A percentile compares a stretch with the other conserved stretches of the same genome.
Evolutionary conservation across 2,888 invertebrate genomes (phyloP).

Genomic region (Xanthia togata): DNA sequence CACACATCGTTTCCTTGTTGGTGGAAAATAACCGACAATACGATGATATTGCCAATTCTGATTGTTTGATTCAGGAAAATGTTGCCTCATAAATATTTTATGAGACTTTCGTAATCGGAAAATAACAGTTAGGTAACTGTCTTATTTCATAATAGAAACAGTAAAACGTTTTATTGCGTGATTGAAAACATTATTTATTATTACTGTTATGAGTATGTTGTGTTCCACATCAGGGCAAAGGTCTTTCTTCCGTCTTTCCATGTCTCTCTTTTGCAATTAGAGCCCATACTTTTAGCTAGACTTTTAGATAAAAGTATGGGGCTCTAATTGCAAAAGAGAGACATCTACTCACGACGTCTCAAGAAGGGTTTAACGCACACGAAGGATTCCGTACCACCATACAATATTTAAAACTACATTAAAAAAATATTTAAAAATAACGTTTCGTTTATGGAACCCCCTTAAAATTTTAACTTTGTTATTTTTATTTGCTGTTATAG

Average conservation of each 20-base stretch:
- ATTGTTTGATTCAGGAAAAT: conserved; percentile 22
- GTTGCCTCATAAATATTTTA: conserved; percentile 46
- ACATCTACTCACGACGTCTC: not conserved
- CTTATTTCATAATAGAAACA: conserved; percentile 10
- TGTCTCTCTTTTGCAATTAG: not conserved
- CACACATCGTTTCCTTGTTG: conserved; percentile 35
- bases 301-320: no score
- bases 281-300: no score
- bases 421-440: no score
- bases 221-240: no score
- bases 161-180: conserved; percentile 7
- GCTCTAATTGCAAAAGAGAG: no score
- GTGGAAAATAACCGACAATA: conserved; percentile 35
- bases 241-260: not conserved
- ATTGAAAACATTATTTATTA: not conserved
- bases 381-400: no score
- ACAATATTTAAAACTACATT: no score
- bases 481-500: no score
- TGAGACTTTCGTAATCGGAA: conserved; percentile 32
- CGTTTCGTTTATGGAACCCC: no score
- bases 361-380: no score
- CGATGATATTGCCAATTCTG: conserved; percentile 23
- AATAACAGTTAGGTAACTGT: conserved; percentile 4
- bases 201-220: not conserved
- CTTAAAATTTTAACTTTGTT: no score